phyloP scores from a whole-genome alignment of 2,797 vertebrate species.

The Prunella strophiata region DNA sequence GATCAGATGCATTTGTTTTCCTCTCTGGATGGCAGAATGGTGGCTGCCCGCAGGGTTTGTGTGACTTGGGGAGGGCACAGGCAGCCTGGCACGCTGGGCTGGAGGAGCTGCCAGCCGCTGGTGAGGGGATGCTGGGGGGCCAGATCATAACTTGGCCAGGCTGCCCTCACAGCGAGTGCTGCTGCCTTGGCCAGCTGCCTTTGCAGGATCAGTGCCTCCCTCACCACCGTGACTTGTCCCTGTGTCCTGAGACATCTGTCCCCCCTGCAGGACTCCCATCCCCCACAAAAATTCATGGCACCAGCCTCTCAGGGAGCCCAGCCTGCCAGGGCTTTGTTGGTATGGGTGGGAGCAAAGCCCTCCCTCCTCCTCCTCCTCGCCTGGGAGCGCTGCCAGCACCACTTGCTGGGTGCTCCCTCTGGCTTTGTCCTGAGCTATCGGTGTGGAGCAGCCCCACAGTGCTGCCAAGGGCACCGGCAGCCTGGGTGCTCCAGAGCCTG shows the following conservation, averaged over 20 bases:
- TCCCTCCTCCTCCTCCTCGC: background rate
- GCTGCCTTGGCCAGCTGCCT: background rate
- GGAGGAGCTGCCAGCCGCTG: background rate
- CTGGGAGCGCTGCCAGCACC: background rate
- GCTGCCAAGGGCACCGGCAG: background rate
- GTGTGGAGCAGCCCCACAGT: background rate
- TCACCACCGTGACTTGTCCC: fast-evolving
- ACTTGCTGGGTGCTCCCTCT: background rate
- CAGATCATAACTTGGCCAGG: fast-evolving
- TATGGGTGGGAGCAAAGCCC: background rate
- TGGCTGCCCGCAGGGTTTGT: background rate
- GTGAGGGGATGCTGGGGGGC: background rate
- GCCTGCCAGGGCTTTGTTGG: constrained; percentile 20
- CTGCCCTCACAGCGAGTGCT: fast-evolving
- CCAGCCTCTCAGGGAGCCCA: background rate
- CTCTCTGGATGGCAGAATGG: background rate
- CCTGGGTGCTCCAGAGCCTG: background rate
- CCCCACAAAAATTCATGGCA: background rate
- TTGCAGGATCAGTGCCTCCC: background rate
- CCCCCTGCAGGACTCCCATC: background rate
- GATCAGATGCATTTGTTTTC: background rate
- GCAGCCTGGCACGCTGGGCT: background rate
- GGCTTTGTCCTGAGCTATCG: constrained; percentile 30
- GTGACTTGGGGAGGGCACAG: background rate
- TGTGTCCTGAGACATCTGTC: background rate